Evolutionary conservation across 2,888 invertebrate species (phyloP), one percentile per base, ranked within the genome.

Genomic region (Myathropa florea): DNA sequence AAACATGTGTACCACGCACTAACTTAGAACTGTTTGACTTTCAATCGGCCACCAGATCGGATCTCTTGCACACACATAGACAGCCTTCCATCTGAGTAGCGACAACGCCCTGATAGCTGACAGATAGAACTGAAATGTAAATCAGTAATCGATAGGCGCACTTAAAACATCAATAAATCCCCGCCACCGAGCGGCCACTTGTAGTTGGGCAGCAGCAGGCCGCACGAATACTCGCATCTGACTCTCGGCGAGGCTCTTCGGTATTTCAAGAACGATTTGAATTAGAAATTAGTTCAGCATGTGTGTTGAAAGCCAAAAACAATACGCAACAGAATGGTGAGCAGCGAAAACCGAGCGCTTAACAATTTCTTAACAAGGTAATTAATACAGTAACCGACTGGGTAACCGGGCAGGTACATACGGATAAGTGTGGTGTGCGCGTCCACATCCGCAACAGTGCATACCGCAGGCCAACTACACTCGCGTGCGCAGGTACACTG

Each of bases 331-430:
- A 57, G 76, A 46, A 71, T 75, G 61, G 61, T 59, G 72, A 60
- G 76, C 28, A 85, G 79, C 72, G 79, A 59, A 79, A 85, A 82
- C 72, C 77, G 76, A 77, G 60, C 84, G 76, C 81, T 77, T 85
- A 73, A 28, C 61, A 85, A 77, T 85, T 85, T 82, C 85, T 77
- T 82, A 85, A 85, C 82, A 82, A 85, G 85, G 85, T 85, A 85
- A 85, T 85, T 85, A 85, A 85, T 85, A 85, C 85, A 85, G 73
- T 68, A 64, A 82, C 77, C 68, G 64, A 72, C 76, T 71, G 76
- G 73, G 72, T 82, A 77, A 77, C 77, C 77, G 63, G 70, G 77
- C 73, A 77, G 77, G 63, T 67, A 72, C 23, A 68, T 46, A 18
- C 46, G 46, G 46, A 18, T 46, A 18, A 46, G 61, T 79, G 70